Base-by-base conservation (phyloP, 2,888 invertebrate genomes). In the Hypomecis punctinalis region DNA sequence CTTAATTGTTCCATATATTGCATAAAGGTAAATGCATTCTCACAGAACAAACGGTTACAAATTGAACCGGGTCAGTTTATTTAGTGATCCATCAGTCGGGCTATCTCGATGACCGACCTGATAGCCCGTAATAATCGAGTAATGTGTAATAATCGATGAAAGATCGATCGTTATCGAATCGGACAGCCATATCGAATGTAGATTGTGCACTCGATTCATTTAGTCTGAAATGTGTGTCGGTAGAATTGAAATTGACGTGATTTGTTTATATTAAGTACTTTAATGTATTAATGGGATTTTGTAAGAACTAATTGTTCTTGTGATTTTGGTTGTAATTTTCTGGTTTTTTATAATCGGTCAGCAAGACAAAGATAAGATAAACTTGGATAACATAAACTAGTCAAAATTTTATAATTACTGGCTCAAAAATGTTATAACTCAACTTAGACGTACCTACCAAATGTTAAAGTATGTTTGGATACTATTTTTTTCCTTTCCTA, bases 111-210 rank as follows among this genome's bases (percentile, higher is more conserved):
- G 23, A 55, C 52, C 40, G 59, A 68, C 65, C 68, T 23, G 35
- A 49, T 43, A 53, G 56, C 42, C 52, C 36, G 61, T 61, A 61
- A 60, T 53, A 63, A 61, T 64, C 64, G 64, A 64, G 58, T 61
- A 63, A 67, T 63, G 67, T 58, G 60, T 61, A 55, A 47, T 55
- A 61, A 70, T 68, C 66, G 66, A 62, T 61, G 67, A 61, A 56
- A 69, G 49, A 57, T 43, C 52, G 65, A 67, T 67, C 56, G 56
- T 66, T 54, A 64, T 69, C 60, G 61, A 63, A 47, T 67, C 62
- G 3, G 68, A 67, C 65, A 53, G 53, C 51, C 59, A 48, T 61
- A 63, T 64, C 49, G 64, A 71, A 62, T 57, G 48, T 42, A 36
- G 37, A 47, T 59, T 66, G 65, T 58, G 67, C 56, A 67, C 63